A percentile compares a stretch with the other conserved stretches of the same genome.
Conservation (phyloP, 2,888 invertebrate genomes). For the Sericinus montela region DNA sequence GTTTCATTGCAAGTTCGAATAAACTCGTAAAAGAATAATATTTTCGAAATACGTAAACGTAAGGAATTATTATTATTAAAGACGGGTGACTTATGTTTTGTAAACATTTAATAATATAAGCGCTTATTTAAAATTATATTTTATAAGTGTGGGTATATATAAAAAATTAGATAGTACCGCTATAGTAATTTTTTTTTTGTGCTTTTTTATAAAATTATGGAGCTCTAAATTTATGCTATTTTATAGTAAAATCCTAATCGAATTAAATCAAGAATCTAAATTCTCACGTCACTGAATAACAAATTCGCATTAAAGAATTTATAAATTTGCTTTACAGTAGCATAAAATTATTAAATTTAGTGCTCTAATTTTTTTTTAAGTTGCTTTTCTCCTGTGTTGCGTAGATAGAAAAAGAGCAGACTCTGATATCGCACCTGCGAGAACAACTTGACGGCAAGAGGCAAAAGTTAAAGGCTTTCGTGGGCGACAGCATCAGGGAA, state of each 20-base stretch:
- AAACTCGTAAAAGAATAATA: too few relatives aligned
- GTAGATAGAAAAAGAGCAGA: conserved; percentile 84
- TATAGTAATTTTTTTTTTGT: not conserved
- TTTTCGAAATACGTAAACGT: too few relatives aligned
- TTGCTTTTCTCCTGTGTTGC: conserved; percentile 36
- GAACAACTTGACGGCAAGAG: conserved; percentile 74
- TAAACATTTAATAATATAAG: too few relatives aligned
- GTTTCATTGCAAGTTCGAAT: too few relatives aligned
- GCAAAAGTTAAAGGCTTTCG: conserved; percentile 71
- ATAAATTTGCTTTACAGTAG: too few relatives aligned
- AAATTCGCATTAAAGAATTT: too few relatives aligned
- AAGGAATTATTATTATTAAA: too few relatives aligned
- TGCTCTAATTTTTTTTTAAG: conserved; percentile 36
- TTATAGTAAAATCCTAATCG: not conserved
- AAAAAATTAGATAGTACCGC: not conserved
- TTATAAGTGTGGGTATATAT: too few relatives aligned
- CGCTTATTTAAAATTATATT: too few relatives aligned
- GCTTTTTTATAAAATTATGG: conserved; percentile 1
- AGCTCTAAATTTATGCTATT: conserved; percentile 6
- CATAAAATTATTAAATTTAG: conserved; percentile 30
- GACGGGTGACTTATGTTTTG: too few relatives aligned
- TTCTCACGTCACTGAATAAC: too few relatives aligned
- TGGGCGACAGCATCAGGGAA: conserved; percentile 68
- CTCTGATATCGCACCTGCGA: conserved; percentile 78
- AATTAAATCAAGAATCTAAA: too few relatives aligned